Percentiles rank a stretch among this genome's conserved stretches.
These are phyloP conservation scores for Pelmatolapia mariae DNA, from an alignment of 2,113 vertebrate species.

Conservation along the genomic window DNA sequence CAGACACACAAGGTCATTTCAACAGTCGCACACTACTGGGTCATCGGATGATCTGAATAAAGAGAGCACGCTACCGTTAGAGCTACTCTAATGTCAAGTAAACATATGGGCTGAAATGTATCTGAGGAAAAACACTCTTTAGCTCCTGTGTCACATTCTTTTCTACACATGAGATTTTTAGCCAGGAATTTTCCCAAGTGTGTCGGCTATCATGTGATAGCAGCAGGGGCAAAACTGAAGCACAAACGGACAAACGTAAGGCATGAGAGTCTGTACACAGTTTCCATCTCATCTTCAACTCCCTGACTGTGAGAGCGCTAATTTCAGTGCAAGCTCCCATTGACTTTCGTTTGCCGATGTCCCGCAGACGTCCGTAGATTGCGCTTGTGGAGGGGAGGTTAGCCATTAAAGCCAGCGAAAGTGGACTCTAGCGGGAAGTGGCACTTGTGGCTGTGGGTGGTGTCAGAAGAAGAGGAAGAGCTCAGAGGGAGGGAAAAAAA, in stretches of 20 bases:
- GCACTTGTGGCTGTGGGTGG: conserved; percentile 54
- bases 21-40: conserved; percentile 10
- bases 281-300: conserved; percentile 25
- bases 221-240: neutral
- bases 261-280: neutral
- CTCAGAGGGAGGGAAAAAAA: conserved; percentile 13
- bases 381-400: conserved; percentile 26
- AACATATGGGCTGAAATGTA: neutral
- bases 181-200: neutral
- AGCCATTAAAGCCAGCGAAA: conserved; percentile 46
- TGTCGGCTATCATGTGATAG: neutral
- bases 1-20: conserved; percentile 53
- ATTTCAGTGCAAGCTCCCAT: conserved; percentile 25
- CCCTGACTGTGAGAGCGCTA: conserved; percentile 27
- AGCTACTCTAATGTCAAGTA: neutral
- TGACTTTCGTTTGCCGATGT: conserved; percentile 18
- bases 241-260: conserved; percentile 5
- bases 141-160: neutral
- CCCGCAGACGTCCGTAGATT: conserved; percentile 29
- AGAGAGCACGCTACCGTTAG: neutral
- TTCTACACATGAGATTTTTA: neutral
- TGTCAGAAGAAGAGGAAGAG: conserved; percentile 30
- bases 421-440: conserved; percentile 51
- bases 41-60: conserved; percentile 22
- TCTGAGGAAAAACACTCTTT: neutral